Conservation (phyloP, 2,113 vertebrate species). For the Mesitornis unicolor region DNA sequence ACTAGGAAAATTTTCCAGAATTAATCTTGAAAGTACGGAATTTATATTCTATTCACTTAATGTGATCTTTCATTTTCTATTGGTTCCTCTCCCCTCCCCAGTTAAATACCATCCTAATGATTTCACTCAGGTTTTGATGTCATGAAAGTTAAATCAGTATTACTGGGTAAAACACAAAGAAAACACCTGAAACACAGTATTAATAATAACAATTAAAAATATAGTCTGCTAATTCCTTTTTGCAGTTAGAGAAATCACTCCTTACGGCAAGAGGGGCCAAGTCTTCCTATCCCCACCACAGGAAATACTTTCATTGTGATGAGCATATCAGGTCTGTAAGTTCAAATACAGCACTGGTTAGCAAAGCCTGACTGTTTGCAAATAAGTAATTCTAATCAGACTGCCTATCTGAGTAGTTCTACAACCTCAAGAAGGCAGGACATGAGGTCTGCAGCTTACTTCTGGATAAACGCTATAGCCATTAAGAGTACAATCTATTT, state of each 20-base stretch:
- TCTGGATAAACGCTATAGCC: not conserved
- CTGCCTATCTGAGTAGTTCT: not conserved
- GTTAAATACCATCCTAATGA: not conserved
- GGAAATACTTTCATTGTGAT: not conserved
- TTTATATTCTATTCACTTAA: not conserved
- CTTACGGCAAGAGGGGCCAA: not conserved
- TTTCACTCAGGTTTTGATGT: not conserved
- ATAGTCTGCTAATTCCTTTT: not conserved
- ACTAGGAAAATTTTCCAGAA: not conserved
- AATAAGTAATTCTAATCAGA: not conserved
- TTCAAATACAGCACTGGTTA: not conserved
- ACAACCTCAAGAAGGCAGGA: not conserved
- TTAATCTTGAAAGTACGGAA: not conserved
- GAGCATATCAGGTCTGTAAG: not conserved
- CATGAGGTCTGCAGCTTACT: not conserved
- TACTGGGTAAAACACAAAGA: not conserved
- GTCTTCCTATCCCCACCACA: not conserved
- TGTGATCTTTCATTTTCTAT: not conserved
- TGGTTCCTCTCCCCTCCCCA: rapidly evolving
- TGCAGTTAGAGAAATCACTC: not conserved
- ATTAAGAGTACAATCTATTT: not conserved
- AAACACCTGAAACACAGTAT: not conserved
- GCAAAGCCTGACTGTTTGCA: not conserved
- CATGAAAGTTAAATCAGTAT: not conserved
- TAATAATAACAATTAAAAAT: not conserved